Evolutionary conservation across 2,113 vertebrate species (phyloP).

Genomic region (Sclerurus mexicanus): DNA sequence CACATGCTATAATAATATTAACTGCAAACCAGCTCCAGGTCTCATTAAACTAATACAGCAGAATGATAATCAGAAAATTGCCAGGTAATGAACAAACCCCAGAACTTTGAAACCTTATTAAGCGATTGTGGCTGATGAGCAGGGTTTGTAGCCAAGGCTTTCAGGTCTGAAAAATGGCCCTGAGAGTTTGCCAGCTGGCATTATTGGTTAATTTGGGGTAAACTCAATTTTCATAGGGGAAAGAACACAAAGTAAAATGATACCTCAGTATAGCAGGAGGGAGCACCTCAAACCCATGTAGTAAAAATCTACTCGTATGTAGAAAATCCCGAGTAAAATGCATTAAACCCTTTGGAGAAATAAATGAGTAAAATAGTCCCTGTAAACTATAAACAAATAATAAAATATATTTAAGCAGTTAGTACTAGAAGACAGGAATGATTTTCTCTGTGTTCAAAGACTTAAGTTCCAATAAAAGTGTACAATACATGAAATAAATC

Average conservation of each 20-base stretch:
- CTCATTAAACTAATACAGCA: background rate
- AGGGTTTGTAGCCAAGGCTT: background rate
- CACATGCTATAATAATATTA: background rate
- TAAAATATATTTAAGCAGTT: background rate
- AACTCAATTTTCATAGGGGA: background rate
- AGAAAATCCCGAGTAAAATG: background rate
- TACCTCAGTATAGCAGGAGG: background rate
- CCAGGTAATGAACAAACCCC: background rate
- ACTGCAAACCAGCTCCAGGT: background rate
- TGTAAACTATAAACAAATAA: background rate
- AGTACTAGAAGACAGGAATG: background rate
- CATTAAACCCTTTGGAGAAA: background rate
- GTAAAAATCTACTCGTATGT: background rate
- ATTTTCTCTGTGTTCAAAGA: background rate
- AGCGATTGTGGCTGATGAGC: background rate
- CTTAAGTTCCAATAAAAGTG: background rate
- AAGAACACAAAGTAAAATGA: background rate
- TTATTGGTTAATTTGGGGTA: background rate
- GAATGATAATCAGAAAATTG: constrained; percentile 40
- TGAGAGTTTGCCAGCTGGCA: background rate
- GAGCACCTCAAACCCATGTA: background rate
- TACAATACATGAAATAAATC: background rate
- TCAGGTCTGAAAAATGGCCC: background rate
- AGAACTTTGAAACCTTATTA: constrained; percentile 10
- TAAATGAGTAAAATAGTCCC: background rate